A percentile compares a stretch with the other conserved stretches of the same genome.
phyloP scores from a whole-genome alignment of 2,888 invertebrate species.

The Elysia crispata region DNA sequence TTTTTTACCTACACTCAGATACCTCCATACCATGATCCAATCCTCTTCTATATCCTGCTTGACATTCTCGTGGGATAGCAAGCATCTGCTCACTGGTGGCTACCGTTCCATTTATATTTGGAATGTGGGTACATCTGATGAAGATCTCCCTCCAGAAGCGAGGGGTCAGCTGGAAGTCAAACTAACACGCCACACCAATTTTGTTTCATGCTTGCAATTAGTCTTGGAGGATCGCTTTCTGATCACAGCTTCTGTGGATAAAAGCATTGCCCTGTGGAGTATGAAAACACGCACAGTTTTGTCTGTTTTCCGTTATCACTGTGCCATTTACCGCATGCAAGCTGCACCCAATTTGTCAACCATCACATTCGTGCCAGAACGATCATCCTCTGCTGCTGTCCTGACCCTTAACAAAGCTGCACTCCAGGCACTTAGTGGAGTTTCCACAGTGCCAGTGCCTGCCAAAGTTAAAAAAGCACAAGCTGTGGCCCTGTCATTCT shows the following conservation, averaged over 20 bases:
- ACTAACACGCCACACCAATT: slow-evolving; percentile 63
- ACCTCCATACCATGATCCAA: slow-evolving; percentile 40
- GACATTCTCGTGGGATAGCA: slow-evolving; percentile 59
- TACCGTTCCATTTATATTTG: slow-evolving; percentile 66
- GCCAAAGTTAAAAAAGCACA: slow-evolving; percentile 56
- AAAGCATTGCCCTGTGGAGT: slow-evolving; percentile 66
- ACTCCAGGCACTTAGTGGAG: slow-evolving; percentile 46
- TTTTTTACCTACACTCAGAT: neutral
- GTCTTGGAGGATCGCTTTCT: slow-evolving; percentile 58
- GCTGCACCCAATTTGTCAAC: slow-evolving; percentile 54
- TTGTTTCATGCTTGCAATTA: slow-evolving; percentile 62
- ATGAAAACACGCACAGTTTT: slow-evolving; percentile 56
- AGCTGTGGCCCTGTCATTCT: slow-evolving; percentile 64
- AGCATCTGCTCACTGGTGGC: slow-evolving; percentile 62
- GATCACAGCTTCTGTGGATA: slow-evolving; percentile 62
- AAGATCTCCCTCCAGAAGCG: slow-evolving; percentile 32
- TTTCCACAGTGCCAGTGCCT: slow-evolving; percentile 50
- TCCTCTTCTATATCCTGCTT: slow-evolving; percentile 57
- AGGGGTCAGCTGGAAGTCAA: slow-evolving; percentile 60
- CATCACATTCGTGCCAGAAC: slow-evolving; percentile 62
- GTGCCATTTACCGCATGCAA: slow-evolving; percentile 58
- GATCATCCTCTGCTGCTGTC: slow-evolving; percentile 57
- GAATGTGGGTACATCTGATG: slow-evolving; percentile 51
- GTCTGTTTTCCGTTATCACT: slow-evolving; percentile 59
- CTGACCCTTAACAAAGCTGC: slow-evolving; percentile 61